Conservation (phyloP, 1,140 invertebrate genomes). For the Drosophila littoralis region DNA sequence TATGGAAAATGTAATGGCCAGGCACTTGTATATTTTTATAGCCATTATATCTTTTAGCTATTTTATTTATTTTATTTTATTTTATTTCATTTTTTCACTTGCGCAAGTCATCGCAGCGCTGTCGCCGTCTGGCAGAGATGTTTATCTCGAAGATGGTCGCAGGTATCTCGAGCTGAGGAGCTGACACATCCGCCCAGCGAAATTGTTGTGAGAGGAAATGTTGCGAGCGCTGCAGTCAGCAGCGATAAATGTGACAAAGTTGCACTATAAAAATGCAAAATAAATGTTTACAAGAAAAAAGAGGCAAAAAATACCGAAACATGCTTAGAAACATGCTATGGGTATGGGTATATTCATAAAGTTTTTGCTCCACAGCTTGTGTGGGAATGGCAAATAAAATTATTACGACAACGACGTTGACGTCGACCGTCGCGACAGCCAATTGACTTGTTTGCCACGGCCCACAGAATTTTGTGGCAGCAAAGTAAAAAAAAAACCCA, state of each 20-base stretch:
- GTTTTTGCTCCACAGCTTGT: constrained; percentile 26
- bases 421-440: constrained; percentile 12
- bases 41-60: constrained; percentile 27
- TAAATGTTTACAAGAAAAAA: constrained; percentile 52
- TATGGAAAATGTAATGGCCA: constrained; percentile 59
- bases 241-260: constrained; percentile 72
- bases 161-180: constrained; percentile 21
- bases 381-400: constrained; percentile 78
- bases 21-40: constrained; percentile 44
- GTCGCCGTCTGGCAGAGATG: constrained; percentile 49
- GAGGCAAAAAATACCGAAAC: constrained; percentile 22
- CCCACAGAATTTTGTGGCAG: constrained; percentile 40
- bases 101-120: constrained; percentile 58
- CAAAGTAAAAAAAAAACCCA: not conserved
- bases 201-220: constrained; percentile 71
- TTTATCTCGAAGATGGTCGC: constrained; percentile 44
- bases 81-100: constrained; percentile 28
- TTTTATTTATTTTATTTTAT: not conserved
- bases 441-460: constrained; percentile 58
- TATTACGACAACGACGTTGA: constrained; percentile 60
- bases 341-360: constrained; percentile 18
- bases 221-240: constrained; percentile 53
- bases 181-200: constrained; percentile 63
- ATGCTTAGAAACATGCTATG: constrained; percentile 22
- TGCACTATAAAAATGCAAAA: constrained; percentile 66